Evolutionary conservation across 2,113 vertebrate genomes (phyloP).

Genomic region (Corythornis madagascariensis): DNA sequence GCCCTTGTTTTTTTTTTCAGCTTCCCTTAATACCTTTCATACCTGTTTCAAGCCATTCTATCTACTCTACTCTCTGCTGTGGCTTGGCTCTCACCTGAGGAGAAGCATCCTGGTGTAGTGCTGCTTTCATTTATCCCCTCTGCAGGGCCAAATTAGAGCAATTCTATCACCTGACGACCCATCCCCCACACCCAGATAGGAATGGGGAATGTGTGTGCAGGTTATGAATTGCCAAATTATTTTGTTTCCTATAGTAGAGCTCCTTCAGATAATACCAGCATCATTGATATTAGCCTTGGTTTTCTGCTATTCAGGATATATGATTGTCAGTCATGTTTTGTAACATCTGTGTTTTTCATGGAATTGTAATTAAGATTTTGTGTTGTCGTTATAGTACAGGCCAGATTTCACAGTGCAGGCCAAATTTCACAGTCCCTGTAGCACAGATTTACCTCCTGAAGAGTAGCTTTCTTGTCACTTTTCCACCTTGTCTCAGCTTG

Average conservation of each 20-base stretch:
- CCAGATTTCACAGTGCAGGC: neutral
- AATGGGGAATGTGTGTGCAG: neutral
- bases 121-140: neutral
- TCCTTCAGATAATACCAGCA: neutral
- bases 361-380: neutral
- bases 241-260: neutral
- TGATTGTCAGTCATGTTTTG: neutral
- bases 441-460: neutral
- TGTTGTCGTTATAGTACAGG: neutral
- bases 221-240: neutral
- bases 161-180: too few relatives aligned
- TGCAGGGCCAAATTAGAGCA: neutral
- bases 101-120: neutral
- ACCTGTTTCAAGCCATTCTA: neutral
- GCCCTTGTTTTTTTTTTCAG: neutral
- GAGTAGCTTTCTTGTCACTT: neutral
- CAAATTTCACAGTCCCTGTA: constrained; percentile 1
- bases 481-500: neutral
- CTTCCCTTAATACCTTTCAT: neutral
- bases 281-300: neutral
- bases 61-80: neutral
- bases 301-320: neutral
- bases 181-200: too few relatives aligned
- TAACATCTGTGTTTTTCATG: neutral
- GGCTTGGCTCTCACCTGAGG: neutral